Percentiles rank a stretch among this genome's conserved stretches.
phyloP scores from a whole-genome alignment of 1,140 invertebrate genomes.

The Bombus breviceps region DNA sequence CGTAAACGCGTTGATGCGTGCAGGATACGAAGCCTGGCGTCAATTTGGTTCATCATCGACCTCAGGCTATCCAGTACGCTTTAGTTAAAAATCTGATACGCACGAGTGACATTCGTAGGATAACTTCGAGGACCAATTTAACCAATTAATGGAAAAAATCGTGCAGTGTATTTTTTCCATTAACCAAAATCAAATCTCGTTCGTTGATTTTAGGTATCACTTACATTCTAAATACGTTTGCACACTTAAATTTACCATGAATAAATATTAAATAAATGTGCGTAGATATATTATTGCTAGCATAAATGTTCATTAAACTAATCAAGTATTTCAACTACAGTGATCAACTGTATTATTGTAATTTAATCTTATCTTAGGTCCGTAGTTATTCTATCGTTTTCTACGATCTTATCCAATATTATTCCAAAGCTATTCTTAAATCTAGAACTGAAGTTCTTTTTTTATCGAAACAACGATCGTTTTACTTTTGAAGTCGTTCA shows the following conservation, averaged over 20 bases:
- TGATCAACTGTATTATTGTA: not conserved
- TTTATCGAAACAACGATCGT: no score
- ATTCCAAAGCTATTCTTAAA: no score
- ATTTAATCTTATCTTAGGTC: not conserved
- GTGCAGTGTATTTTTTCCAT: not conserved
- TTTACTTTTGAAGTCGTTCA: not conserved
- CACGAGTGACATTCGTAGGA: not conserved
- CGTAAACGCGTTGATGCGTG: not conserved
- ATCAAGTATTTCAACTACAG: not conserved
- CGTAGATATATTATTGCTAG: no score
- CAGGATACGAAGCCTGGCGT: not conserved
- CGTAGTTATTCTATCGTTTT: not conserved
- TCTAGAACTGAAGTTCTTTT: no score
- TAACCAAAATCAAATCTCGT: not conserved
- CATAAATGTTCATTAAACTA: no score
- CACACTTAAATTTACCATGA: not conserved
- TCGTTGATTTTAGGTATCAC: no score
- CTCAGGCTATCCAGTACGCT: not conserved
- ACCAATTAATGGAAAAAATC: not conserved
- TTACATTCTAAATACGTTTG: not conserved
- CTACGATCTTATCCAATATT: not conserved
- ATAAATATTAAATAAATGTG: not conserved
- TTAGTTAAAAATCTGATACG: not conserved
- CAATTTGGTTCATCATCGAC: not conserved
- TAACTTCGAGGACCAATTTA: not conserved